These are phyloP conservation scores for Pangasius mekongensis DNA, from an alignment of 2,797 vertebrate species.

Conservation along the genomic window DNA sequence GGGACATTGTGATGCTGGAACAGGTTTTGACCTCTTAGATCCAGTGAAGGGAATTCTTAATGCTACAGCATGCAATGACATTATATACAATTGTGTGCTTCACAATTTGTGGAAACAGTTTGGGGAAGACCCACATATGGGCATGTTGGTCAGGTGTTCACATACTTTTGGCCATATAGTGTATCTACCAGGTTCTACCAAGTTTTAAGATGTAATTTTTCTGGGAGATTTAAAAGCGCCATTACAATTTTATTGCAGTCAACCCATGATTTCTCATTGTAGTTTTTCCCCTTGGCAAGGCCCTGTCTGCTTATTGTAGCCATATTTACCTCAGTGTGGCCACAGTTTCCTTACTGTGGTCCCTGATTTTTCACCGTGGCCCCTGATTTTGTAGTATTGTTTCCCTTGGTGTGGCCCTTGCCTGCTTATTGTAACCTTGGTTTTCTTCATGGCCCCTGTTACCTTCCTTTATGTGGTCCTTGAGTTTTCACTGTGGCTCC, in stretches of 20 bases:
- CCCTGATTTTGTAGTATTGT: neutral
- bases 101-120: neutral
- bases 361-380: neutral
- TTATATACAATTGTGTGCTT: neutral
- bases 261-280: neutral
- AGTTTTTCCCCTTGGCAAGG: neutral
- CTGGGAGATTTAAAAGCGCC: neutral
- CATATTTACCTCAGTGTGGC: neutral
- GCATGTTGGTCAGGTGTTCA: neutral
- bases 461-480: neutral
- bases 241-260: neutral
- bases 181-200: neutral
- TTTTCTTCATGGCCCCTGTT: neutral
- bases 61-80: neutral
- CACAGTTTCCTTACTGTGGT: neutral
- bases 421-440: neutral
- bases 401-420: neutral
- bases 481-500: neutral
- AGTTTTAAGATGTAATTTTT: neutral
- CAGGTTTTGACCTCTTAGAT: neutral
- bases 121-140: neutral
- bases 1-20: neutral
- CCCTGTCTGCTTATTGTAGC: neutral
- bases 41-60: neutral
- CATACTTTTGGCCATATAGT: neutral